These are phyloP conservation scores for Exephanes ischioxanthus DNA, from an alignment of 2,888 invertebrate species.

Conservation along the genomic window DNA sequence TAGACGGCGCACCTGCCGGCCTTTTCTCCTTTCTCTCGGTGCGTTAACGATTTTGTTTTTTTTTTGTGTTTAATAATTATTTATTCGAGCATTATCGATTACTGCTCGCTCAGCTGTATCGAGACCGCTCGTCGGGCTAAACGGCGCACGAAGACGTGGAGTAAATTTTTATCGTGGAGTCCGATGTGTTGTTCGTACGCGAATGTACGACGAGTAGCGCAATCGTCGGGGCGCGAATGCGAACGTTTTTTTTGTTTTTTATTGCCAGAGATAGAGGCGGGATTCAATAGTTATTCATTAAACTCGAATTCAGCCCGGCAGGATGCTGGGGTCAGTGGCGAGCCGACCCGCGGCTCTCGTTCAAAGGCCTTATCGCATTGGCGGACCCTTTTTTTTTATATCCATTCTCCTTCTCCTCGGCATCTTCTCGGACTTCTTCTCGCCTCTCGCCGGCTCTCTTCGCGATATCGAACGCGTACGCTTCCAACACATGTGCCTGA, in stretches of 20 bases:
- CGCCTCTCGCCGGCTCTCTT: slow-evolving; percentile 48
- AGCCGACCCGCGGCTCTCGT: slow-evolving; percentile 82
- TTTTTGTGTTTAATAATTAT: not conserved
- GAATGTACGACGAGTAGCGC: slow-evolving; percentile 36
- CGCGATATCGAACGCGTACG: slow-evolving; percentile 65
- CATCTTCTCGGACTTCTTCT: slow-evolving; percentile 63
- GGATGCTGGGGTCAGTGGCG: slow-evolving; percentile 83
- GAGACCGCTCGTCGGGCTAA: not conserved
- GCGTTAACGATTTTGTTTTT: not conserved
- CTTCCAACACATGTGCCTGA: slow-evolving; percentile 29
- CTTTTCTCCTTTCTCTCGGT: not conserved
- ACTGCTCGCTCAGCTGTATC: slow-evolving; percentile 6
- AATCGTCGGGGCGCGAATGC: slow-evolving; percentile 48
- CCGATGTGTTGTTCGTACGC: not conserved
- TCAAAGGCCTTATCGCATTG: slow-evolving; percentile 83
- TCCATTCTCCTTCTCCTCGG: slow-evolving; percentile 50
- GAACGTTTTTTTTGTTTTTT: slow-evolving; percentile 57
- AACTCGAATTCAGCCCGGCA: slow-evolving; percentile 82
- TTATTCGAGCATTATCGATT: slow-evolving; percentile 7
- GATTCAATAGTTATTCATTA: slow-evolving; percentile 85
- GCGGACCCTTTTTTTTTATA: slow-evolving; percentile 75
- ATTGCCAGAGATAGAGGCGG: slow-evolving; percentile 78
- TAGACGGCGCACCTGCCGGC: slow-evolving; percentile 47
- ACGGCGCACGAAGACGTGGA: not conserved
- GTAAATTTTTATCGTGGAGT: not conserved